Evolutionary conservation across 2,113 vertebrate species (phyloP).

Genomic region (Microcebus jonahi): DNA sequence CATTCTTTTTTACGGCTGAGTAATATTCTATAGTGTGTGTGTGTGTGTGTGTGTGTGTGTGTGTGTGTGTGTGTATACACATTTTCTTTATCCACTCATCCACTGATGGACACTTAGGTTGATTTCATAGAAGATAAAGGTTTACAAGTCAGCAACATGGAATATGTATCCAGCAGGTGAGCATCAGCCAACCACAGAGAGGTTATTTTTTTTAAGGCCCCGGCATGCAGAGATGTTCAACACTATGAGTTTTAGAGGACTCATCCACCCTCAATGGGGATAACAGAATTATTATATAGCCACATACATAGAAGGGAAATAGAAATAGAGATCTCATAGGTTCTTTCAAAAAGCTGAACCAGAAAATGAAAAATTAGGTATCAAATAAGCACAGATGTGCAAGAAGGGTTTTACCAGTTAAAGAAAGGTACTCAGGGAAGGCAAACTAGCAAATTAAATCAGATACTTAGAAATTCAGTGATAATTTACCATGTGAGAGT

Average conservation of each 20-base stretch:
- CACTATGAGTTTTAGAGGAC: background rate
- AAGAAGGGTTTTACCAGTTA: background rate
- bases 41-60: too few relatives aligned
- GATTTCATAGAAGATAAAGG: background rate
- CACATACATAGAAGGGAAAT: background rate
- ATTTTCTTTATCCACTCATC: too few relatives aligned
- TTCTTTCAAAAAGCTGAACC: slow-evolving; percentile 9
- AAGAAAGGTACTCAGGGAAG: background rate
- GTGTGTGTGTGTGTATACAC: too few relatives aligned
- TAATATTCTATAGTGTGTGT: too few relatives aligned
- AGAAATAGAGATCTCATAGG: background rate
- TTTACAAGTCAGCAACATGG: background rate
- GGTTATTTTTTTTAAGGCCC: background rate
- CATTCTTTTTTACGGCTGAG: too few relatives aligned
- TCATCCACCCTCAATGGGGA: background rate
- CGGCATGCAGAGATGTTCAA: background rate
- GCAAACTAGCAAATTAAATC: slow-evolving; percentile 9
- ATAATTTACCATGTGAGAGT: background rate
- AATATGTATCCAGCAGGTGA: background rate
- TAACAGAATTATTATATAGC: background rate
- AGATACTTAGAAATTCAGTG: slow-evolving; percentile 35
- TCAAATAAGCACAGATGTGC: background rate
- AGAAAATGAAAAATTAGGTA: background rate
- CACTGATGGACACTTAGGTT: too few relatives aligned
- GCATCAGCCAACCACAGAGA: background rate